Evolutionary conservation across 2,113 vertebrate species (phyloP), one percentile per base, ranked within the genome.

Genomic region (Myrmecophaga tridactyla): DNA sequence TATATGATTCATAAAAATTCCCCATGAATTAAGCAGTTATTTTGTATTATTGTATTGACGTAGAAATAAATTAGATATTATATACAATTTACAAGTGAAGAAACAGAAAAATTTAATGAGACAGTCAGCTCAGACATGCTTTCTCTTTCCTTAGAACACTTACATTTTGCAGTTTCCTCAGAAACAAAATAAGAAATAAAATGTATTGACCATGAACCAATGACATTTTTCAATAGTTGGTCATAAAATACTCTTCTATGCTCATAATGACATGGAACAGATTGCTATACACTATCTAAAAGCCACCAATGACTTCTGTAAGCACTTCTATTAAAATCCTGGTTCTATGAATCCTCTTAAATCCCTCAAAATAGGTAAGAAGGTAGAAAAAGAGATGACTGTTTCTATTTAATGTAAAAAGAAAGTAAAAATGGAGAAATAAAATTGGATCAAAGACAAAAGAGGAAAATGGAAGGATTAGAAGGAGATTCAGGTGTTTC

Each of bases 341-440:
- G 14, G 34, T 78, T 95, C 62, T 97, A 75, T 93, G 83, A 91
- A 91, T 89, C 53, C 51, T 69, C 53, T 95, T 60, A 95, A 94
- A 90, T 31, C 18, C 46, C 63, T 43, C 21, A 21, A 72, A 95
- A 89, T 70, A 86, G 15, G 34, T 51, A 89, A 88, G 48, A 77
- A 75, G 73, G 58, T 29, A 94, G 34, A 88, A 89, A 82, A 82
- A 67, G 34, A 78, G 51, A 75, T 27, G 7, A 70, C 21, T 72
- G 43, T 83, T 96, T 95, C 39, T 92, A 65, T 94, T 86, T 77
- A 25, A 85, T 85, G 41, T 9, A 34, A n/a, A 4, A 62, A 56
- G 34, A 83, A 80, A 67, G 27, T 80, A 90, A 75, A 89, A 72
- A 65, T 84, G n/a, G n/a, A 93, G 65, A n/a, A 90, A 90, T 46